A percentile compares a stretch with the other conserved stretches of the same genome.
Conservation (phyloP, 1,140 invertebrate genomes). For the Oedothorax gibbosus region DNA sequence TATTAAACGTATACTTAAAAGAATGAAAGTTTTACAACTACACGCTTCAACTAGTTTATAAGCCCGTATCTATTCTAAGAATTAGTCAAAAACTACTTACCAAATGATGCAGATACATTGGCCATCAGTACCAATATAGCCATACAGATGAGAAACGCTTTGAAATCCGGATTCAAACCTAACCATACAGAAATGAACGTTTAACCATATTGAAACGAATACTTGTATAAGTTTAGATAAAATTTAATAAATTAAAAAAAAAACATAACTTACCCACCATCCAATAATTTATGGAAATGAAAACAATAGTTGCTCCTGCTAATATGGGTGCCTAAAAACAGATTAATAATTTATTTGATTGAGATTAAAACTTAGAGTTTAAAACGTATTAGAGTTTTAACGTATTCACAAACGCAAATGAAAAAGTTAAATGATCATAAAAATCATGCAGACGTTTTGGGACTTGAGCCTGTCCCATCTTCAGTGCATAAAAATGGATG, state of each 20-base stretch:
- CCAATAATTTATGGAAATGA: conserved; percentile 86
- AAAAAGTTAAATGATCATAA: background rate
- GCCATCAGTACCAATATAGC: conserved; percentile 84
- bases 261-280: conserved; percentile 67
- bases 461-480: background rate
- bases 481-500: background rate
- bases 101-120: conserved; percentile 92
- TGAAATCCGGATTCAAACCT: conserved; percentile 79
- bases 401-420: background rate
- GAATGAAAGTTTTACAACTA: too few relatives aligned
- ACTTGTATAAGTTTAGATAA: background rate
- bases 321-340: conserved; percentile 67
- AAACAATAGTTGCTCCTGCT: conserved; percentile 83
- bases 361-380: background rate
- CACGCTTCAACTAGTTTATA: too few relatives aligned
- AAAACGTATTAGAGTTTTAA: background rate
- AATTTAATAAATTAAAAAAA: background rate
- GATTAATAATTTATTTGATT: background rate
- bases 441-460: background rate
- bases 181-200: conserved; percentile 69
- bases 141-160: conserved; percentile 81
- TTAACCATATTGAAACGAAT: background rate
- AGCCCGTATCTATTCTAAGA: background rate
- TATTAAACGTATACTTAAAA: too few relatives aligned
- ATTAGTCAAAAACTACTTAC: conserved; percentile 71